Conservation (phyloP, 2,888 invertebrate species). For the Spilosoma lubricipeda region DNA sequence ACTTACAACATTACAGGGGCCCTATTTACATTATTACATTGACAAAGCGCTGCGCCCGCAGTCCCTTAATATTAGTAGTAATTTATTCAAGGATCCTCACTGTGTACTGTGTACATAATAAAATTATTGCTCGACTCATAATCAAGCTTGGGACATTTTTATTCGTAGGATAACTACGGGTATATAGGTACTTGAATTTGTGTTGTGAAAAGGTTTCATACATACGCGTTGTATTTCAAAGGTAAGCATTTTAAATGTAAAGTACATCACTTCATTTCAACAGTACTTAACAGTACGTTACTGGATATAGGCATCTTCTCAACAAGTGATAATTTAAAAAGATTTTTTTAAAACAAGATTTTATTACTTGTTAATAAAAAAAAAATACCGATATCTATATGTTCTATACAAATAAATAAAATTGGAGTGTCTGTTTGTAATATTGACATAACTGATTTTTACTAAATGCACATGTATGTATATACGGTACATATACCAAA, state of each 20-base stretch:
- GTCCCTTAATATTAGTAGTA: slow-evolving; percentile 37
- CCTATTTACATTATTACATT: slow-evolving; percentile 49
- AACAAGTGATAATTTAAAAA: no score
- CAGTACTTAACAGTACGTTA: no score
- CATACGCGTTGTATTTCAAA: background rate
- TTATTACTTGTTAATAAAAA: no score
- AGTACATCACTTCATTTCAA: no score
- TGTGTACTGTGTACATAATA: slow-evolving; percentile 39
- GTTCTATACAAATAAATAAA: no score
- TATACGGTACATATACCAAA: no score
- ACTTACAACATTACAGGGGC: slow-evolving; percentile 29
- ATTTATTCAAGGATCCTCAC: slow-evolving; percentile 42
- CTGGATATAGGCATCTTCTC: no score
- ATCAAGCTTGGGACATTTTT: slow-evolving; percentile 23
- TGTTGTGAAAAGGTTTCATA: background rate
- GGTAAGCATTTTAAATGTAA: background rate
- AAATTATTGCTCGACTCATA: slow-evolving; percentile 36
- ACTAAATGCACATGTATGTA: no score
- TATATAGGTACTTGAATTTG: background rate
- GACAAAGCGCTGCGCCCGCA: slow-evolving; percentile 41
- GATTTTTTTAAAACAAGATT: no score
- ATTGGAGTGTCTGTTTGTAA: no score
- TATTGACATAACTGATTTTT: no score
- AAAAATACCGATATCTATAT: no score
- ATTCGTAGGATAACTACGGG: background rate